Evolutionary conservation across 1,140 invertebrate species (phyloP).

Genomic region (Cotesia vestalis): DNA sequence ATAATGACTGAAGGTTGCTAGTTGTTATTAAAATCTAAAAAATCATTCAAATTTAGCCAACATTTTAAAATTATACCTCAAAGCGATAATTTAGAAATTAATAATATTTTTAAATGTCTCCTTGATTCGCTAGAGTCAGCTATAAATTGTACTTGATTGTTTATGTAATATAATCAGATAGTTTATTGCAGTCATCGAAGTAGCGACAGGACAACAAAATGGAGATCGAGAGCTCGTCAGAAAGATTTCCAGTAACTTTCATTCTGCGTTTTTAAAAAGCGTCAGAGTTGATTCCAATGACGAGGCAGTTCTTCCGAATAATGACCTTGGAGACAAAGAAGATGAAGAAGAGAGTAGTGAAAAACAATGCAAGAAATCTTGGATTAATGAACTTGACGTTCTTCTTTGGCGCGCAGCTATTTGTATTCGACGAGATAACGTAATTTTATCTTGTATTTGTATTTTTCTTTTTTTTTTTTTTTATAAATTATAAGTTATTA

Average conservation of each 20-base stretch:
- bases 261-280: not conserved
- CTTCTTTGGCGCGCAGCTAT: constrained; percentile 71
- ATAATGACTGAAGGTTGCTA: too few relatives aligned
- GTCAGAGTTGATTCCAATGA: not conserved
- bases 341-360: not conserved
- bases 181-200: constrained; percentile 58
- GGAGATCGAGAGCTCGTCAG: constrained; percentile 53
- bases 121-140: too few relatives aligned
- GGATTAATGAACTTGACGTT: constrained; percentile 70
- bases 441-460: constrained; percentile 45
- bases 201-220: constrained; percentile 55
- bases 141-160: too few relatives aligned
- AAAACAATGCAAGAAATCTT: constrained; percentile 47
- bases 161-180: too few relatives aligned
- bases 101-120: too few relatives aligned
- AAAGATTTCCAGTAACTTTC: constrained; percentile 35
- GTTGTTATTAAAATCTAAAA: too few relatives aligned
- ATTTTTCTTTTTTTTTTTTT: not conserved
- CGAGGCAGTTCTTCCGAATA: not conserved
- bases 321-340: not conserved
- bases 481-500: constrained; percentile 25
- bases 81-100: too few relatives aligned
- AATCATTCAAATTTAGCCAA: too few relatives aligned
- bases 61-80: too few relatives aligned
- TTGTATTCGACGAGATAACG: constrained; percentile 72